Base-by-base conservation (phyloP, 2,797 vertebrate species). In the Cryptoblepharus egeriae region DNA sequence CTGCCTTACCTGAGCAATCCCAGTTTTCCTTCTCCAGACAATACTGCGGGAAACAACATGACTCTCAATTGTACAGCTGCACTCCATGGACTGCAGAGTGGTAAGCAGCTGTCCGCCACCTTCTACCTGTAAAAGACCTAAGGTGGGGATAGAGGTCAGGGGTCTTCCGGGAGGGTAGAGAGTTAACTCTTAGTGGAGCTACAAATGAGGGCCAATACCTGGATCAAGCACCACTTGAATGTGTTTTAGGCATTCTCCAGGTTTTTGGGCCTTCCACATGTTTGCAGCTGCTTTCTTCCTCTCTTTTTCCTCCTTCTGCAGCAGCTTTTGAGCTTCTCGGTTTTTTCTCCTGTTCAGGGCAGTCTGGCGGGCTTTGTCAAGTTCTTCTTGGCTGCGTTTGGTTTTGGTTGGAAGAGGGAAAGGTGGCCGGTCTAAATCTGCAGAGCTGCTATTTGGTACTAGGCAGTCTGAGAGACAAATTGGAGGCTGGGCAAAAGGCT, bases 201-300 rank as follows among this genome's bases (percentile, higher is more conserved):
- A 69, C 9, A 82, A 32, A 70, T 35, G 35, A 26, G 55, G 20
- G 63, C 4, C 6, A 81, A 69, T 91, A 98, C 98, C 98, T 96
- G 97, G 95, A 89, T 99, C 98, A 49, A 98, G 94, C 83, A 96
- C 95, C 84, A 96, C 96, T 0, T 82, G 72, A 42, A 98, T 93
- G 89, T 98, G 95, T 77, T 97, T 98, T 72, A 97, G 92, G 88
- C 97, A 97, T 68, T 98, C 97, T 80, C 97, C 97, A 0, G 97
- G 98, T 82, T 95, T 96, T 90, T 95, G 95, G 80, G 96, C 96
- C 89, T 96, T 98, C 79, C 93, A 90, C 30, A 91, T 91, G 55
- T 93, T 93, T 3, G 90, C 94, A 78, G 93, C 55, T 1, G 90
- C 93, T 72, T 90, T 96, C 88, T 85, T 96, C 89, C 92, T 94